Evolutionary conservation across 2,113 vertebrate genomes (phyloP).

Genomic region (Phaethon lepturus): DNA sequence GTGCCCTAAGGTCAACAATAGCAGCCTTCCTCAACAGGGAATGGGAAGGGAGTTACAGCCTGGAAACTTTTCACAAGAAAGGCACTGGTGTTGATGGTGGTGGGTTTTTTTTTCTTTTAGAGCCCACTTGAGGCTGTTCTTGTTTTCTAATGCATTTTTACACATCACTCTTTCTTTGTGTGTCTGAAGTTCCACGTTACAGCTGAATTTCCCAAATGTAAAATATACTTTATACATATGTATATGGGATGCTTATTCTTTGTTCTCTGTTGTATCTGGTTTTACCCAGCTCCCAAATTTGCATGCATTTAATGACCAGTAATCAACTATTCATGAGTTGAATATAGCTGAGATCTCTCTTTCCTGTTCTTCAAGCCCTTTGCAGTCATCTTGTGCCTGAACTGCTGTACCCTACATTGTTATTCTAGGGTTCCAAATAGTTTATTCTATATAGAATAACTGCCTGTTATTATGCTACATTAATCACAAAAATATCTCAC

Average conservation of each 20-base stretch:
- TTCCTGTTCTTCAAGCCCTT: not conserved
- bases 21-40: not conserved
- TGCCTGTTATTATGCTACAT: not conserved
- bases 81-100: not conserved
- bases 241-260: not conserved
- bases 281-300: not conserved
- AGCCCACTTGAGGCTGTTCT: not conserved
- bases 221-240: not conserved
- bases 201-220: not conserved
- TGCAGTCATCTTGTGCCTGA: not conserved
- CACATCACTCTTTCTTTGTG: not conserved
- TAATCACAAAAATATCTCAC: not conserved
- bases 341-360: not conserved
- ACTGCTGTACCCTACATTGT: not conserved
- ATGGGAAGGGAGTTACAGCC: not conserved
- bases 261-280: not conserved
- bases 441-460: not conserved
- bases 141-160: not conserved
- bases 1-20: not conserved
- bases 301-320: not conserved
- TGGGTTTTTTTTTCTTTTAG: not conserved
- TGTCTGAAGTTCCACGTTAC: not conserved
- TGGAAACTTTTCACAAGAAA: not conserved
- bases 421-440: not conserved
- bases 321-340: not conserved